Percentiles rank a stretch among this genome's conserved stretches.
phyloP scores from a whole-genome alignment of 2,113 vertebrate species.

The Orthonyx spaldingii region DNA sequence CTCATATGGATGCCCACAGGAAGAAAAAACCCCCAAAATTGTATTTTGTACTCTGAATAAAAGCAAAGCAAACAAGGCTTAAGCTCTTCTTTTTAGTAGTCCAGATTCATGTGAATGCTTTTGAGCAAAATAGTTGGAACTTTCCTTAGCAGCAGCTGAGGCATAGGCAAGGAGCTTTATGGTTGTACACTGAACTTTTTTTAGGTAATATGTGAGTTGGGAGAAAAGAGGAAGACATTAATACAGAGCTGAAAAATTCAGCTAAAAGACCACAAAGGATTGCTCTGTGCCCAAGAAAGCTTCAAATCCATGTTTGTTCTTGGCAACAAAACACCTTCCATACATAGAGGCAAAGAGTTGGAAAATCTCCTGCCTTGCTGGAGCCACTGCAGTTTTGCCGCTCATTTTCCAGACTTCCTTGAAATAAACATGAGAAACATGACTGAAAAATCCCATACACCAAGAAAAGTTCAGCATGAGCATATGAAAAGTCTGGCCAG shows the following conservation, averaged over 20 bases:
- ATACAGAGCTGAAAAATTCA: neutral
- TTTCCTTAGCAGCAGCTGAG: neutral
- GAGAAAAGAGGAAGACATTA: neutral
- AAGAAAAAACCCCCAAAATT: neutral
- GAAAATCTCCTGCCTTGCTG: neutral
- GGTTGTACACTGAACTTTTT: neutral
- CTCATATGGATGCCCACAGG: neutral
- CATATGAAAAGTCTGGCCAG: neutral
- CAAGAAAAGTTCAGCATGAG: neutral
- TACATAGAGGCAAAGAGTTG: neutral
- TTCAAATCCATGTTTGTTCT: neutral
- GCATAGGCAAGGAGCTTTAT: neutral
- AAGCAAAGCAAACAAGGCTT: neutral
- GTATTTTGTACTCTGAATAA: neutral
- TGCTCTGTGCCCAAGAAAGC: neutral
- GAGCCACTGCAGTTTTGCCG: neutral
- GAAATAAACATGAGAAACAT: neutral
- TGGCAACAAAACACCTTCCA: neutral
- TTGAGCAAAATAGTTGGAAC: neutral
- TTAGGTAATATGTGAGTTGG: neutral
- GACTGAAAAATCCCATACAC: neutral
- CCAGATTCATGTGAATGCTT: neutral
- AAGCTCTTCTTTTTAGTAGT: neutral
- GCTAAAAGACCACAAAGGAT: neutral
- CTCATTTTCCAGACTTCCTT: neutral